Evolutionary conservation across 92 coral and sea anemone genomes (phyloP), one percentile per base, ranked within the genome.

Genomic region (Epizoanthus ramosus): DNA sequence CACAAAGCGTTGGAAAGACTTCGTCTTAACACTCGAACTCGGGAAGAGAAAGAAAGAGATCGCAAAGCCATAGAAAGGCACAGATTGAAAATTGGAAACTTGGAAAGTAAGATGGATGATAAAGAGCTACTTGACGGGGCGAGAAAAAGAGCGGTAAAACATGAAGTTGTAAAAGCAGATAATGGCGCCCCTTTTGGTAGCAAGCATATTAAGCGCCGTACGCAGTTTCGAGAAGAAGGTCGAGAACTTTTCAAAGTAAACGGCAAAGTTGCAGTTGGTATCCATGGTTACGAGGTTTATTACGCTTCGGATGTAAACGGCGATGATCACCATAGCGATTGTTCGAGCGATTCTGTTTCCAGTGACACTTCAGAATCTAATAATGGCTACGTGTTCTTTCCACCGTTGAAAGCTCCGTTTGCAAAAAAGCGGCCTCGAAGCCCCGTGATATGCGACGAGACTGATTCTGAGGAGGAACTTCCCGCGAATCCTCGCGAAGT

Each of bases 331-430:
- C 43, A 16, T 9, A 67, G 72, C 50, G 68, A 59, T 39, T 19
- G 7, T 14, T 77, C 59, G 9, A 57, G 63, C 19, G 21, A 59
- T 63, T 61, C 82, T 3, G 14, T 61, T 43, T 31, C 4, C 57
- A 77, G 71, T 23, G 70, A 77, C 7, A 25, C 50, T 22, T 0
- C 19, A 22, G 56, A 77, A 77, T 77, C 71, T 4, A 39, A 61
- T 41, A 39, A 39, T 41, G 82, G 82, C 3, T 77, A 77, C 59
- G 82, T 77, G 58, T 77, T 77, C 43, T 77, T 77, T 57, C 82
- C 82, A 57, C 82, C 82, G 47, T 60, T 77, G 14, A 68, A 68
- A 8, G 82, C 70, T 21, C 82, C 82, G 52, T 77, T 77, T 77
- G 82, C 41, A 21, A 60, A 28, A 77, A 77, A 63, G 41, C 53